Percentiles rank a stretch among this genome's conserved stretches.
Conservation (phyloP, 2,113 vertebrate species). For the Ondatra zibethicus region DNA sequence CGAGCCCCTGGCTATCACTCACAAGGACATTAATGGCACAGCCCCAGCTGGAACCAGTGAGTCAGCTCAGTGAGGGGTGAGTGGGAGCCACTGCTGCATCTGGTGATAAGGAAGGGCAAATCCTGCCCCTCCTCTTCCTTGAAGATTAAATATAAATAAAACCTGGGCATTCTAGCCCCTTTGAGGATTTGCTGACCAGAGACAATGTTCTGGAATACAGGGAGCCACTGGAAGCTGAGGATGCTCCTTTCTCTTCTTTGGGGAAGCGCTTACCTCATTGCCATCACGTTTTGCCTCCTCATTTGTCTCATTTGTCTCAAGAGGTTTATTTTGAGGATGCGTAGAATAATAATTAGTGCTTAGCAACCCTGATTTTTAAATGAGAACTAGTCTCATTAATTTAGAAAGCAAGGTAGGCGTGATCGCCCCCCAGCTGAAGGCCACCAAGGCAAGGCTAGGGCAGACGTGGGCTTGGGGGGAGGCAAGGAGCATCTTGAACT, state of each 20-base stretch:
- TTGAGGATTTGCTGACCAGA: not conserved
- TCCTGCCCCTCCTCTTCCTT: no score
- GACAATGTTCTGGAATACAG: rapidly evolving
- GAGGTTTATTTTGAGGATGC: conserved; percentile 42
- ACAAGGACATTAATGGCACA: not conserved
- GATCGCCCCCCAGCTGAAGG: not conserved
- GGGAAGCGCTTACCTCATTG: not conserved
- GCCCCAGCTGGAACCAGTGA: not conserved
- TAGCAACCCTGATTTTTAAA: not conserved
- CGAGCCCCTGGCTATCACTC: not conserved
- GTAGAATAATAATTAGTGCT: conserved; percentile 37
- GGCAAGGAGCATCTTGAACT: rapidly evolving
- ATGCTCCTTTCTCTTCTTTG: rapidly evolving
- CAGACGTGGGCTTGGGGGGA: not conserved
- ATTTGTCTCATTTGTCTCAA: not conserved
- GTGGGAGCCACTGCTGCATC: not conserved
- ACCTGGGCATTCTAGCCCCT: not conserved
- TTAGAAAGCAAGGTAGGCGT: not conserved
- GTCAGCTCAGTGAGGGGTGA: not conserved
- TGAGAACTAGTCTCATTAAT: not conserved
- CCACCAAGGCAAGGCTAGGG: not conserved
- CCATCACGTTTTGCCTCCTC: not conserved
- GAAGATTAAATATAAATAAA: not conserved
- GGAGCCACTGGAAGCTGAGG: rapidly evolving
- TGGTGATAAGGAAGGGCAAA: not conserved